These are phyloP conservation scores for Camponotus pennsylvanicus DNA, from an alignment of 1,140 invertebrate species.

Conservation along the genomic window DNA sequence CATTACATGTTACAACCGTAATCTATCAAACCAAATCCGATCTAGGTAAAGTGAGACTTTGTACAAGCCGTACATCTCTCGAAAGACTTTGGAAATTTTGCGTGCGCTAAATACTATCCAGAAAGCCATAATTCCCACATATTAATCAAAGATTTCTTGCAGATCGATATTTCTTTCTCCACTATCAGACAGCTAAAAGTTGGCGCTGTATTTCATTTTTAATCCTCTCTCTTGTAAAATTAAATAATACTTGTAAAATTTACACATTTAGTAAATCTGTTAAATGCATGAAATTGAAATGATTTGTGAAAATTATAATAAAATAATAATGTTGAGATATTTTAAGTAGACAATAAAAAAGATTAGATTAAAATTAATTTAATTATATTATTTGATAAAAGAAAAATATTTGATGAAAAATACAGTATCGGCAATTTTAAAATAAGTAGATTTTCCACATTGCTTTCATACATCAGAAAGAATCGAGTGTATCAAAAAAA, in stretches of 20 bases:
- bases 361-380: neutral
- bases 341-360: neutral
- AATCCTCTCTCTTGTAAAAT: neutral
- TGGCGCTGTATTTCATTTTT: neutral
- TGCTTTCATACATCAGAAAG: neutral
- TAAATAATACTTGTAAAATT: neutral
- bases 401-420: neutral
- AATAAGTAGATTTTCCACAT: no score
- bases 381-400: neutral
- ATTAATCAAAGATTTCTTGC: conserved; percentile 60
- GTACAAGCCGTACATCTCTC: neutral
- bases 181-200: neutral
- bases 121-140: conserved; percentile 40
- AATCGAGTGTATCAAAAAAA: neutral
- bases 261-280: neutral
- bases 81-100: conserved; percentile 54
- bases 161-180: conserved; percentile 2
- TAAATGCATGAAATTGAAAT: neutral
- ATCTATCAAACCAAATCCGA: conserved; percentile 59
- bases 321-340: neutral
- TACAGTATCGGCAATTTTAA: neutral
- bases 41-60: neutral
- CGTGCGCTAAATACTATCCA: neutral
- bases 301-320: neutral
- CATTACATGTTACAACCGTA: neutral